A percentile compares a stretch with the other conserved stretches of the same genome.
These are phyloP conservation scores for Stictonetta naevosa DNA, from an alignment of 2,113 vertebrate species.

Conservation along the genomic window DNA sequence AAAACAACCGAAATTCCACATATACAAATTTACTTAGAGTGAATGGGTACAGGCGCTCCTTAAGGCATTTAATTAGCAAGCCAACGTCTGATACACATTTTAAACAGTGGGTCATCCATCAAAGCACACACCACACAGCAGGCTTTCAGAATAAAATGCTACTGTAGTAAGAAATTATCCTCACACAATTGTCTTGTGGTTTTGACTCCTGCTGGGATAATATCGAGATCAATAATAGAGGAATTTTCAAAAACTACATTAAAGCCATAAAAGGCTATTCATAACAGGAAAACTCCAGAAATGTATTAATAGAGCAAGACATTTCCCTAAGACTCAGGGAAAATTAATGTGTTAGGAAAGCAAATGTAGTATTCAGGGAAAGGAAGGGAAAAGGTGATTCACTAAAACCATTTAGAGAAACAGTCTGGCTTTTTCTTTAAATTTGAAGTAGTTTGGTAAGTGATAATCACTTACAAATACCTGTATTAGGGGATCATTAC, in stretches of 20 bases:
- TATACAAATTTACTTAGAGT: neutral
- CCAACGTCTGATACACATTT: slow-evolving; percentile 65
- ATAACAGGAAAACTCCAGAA: slow-evolving; percentile 69
- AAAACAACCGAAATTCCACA: slow-evolving; percentile 46
- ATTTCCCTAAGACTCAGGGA: slow-evolving; percentile 59
- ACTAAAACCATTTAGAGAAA: slow-evolving; percentile 41
- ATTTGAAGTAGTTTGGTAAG: slow-evolving; percentile 34
- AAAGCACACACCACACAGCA: slow-evolving; percentile 69
- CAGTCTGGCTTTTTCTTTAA: slow-evolving; percentile 8
- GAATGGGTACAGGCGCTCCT: slow-evolving; percentile 53
- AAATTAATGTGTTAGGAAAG: slow-evolving; percentile 54
- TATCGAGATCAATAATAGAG: slow-evolving; percentile 78
- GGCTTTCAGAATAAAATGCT: slow-evolving; percentile 74
- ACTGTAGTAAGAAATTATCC: slow-evolving; percentile 78
- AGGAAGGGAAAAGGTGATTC: slow-evolving; percentile 38
- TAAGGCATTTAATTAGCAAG: slow-evolving; percentile 76
- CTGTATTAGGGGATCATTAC: slow-evolving; percentile 27
- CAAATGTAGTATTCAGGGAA: slow-evolving; percentile 32
- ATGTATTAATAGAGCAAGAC: slow-evolving; percentile 71
- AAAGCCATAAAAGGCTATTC: slow-evolving; percentile 72
- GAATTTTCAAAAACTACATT: slow-evolving; percentile 79
- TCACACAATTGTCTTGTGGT: slow-evolving; percentile 73
- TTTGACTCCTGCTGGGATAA: slow-evolving; percentile 78
- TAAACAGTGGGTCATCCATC: slow-evolving; percentile 78
- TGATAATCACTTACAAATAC: slow-evolving; percentile 38